Conservation (phyloP, 2,113 vertebrate genomes). For the Nicator chloris region DNA sequence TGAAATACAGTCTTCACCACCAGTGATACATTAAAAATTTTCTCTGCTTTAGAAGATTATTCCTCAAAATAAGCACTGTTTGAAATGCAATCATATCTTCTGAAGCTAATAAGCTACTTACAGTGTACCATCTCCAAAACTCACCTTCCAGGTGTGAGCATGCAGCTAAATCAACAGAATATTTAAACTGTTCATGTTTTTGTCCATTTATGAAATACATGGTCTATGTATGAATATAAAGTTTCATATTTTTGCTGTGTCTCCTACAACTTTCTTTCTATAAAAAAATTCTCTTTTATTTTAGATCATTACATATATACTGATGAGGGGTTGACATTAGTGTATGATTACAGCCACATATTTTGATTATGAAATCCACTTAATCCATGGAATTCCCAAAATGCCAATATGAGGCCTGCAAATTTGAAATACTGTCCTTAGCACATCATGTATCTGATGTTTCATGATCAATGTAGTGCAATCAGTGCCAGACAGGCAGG, state of each 20-base stretch:
- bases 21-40: background rate
- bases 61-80: background rate
- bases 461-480: background rate
- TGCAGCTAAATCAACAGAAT: background rate
- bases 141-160: background rate
- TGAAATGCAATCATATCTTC: background rate
- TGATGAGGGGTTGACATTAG: accelerated
- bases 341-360: background rate
- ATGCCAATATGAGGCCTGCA: background rate
- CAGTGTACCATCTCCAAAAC: background rate
- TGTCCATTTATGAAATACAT: background rate
- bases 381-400: background rate
- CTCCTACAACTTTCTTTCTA: background rate
- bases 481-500: background rate
- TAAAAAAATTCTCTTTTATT: background rate
- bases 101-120: background rate
- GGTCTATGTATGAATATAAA: background rate
- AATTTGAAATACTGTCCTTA: background rate
- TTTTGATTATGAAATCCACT: background rate
- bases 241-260: background rate
- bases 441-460: background rate
- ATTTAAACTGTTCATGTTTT: background rate
- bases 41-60: background rate
- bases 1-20: background rate
- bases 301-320: background rate